Evolutionary conservation across 2,888 invertebrate genomes (phyloP).

Genomic region (Carabus problematicus): DNA sequence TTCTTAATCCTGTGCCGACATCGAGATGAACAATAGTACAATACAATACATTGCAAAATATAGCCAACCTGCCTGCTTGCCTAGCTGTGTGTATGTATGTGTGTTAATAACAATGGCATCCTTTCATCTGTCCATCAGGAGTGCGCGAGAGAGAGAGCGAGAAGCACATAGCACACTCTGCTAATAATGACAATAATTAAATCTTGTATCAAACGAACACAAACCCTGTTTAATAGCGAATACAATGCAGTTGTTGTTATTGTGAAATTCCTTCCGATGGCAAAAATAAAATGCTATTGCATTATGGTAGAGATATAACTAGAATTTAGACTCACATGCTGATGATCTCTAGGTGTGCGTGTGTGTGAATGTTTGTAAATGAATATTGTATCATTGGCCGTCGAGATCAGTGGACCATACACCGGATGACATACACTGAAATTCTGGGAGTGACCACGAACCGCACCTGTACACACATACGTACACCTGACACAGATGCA

Average conservation of each 20-base stretch:
- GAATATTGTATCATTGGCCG: too few relatives aligned
- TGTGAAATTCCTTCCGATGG: too few relatives aligned
- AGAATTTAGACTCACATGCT: too few relatives aligned
- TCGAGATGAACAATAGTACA: neutral
- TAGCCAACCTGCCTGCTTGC: neutral
- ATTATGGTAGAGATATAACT: too few relatives aligned
- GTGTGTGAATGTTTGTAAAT: too few relatives aligned
- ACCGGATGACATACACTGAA: too few relatives aligned
- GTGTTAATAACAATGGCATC: neutral
- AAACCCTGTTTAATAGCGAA: too few relatives aligned
- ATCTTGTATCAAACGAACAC: neutral
- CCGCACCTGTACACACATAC: neutral
- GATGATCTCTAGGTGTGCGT: too few relatives aligned
- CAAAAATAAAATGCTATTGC: too few relatives aligned
- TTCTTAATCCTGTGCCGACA: neutral
- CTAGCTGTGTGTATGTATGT: too few relatives aligned
- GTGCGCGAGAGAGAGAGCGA: neutral
- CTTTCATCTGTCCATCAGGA: slow-evolving; percentile 7
- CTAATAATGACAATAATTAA: slow-evolving; percentile 9
- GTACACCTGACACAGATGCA: neutral
- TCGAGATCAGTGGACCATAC: too few relatives aligned
- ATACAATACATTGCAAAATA: slow-evolving; percentile 3
- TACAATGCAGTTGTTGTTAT: too few relatives aligned
- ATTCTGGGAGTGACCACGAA: neutral
- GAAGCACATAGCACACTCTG: neutral